Evolutionary conservation across 2,888 invertebrate species (phyloP), one percentile per base, ranked within the genome.

Genomic region (Geophilus truncorum): DNA sequence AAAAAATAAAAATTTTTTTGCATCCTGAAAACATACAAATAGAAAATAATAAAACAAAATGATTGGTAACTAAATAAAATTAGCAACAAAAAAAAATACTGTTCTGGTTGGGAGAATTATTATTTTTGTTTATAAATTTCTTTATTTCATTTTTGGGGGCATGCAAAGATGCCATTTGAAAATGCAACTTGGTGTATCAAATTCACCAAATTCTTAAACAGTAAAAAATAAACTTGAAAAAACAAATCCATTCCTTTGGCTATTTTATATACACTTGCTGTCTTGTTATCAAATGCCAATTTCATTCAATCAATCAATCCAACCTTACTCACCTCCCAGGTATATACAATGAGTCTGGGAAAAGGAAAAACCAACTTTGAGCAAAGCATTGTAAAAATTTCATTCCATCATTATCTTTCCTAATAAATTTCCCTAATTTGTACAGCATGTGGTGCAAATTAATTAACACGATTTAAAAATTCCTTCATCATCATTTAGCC

Each of bases 301-400:
- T 25, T 12, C 15, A n/a, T n/a, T n/a, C n/a, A n/a, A n/a, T n/a
- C n/a, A n/a, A n/a, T n/a, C n/a, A n/a, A n/a, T n/a, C n/a, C 25
- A 28, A 23, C 25, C 70, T 70, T 70, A 70, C 28, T 70, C 70
- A 70, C 70, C 28, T 70, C 70, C 70, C 70, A 70, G 70, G 25
- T 70, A 70, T 70, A 28, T 70, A 70, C 70, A 70, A 70, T 70
- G 70, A 23, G 70, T 70, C 70, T 28, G 70, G 70, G 70, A 70
- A 70, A 12, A 51, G 18, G 18, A 40, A 51, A 28, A 70, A 25
- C 70, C 70, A 70, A 28, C 70, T 70, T 57, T 70, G 70, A 70
- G 70, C 70, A 70, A 70, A 28, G 28, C 28, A 2, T 28, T 28
- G 28, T 28, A 70, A 70, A 70, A 28, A 25, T 25, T 70, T 25